A percentile compares a stretch with the other conserved stretches of the same genome.
Conservation (phyloP, 2,888 invertebrate species). For the Meteorus cinctellus region DNA sequence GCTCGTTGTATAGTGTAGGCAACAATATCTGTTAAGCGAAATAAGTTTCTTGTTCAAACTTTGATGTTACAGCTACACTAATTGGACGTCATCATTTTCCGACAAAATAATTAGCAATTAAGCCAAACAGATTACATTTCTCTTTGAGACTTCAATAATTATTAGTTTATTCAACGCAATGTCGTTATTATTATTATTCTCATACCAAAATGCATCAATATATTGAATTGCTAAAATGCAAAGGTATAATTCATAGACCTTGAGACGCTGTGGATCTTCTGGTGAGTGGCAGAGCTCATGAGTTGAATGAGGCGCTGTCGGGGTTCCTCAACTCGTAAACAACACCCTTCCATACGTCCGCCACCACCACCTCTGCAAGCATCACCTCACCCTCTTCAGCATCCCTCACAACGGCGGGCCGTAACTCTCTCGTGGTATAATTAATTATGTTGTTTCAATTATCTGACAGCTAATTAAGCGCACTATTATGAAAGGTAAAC, state of each 20-base stretch:
- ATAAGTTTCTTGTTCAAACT: constrained; percentile 23
- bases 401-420: constrained; percentile 40
- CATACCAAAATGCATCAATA: neutral
- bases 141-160: constrained; percentile 21
- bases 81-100: constrained; percentile 60
- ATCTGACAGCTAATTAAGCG: constrained; percentile 65
- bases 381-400: constrained; percentile 33
- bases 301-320: constrained; percentile 1
- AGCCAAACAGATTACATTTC: constrained; percentile 49
- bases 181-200: neutral
- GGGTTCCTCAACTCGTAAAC: constrained; percentile 25
- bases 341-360: constrained; percentile 13
- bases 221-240: neutral
- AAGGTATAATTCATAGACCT: constrained; percentile 12
- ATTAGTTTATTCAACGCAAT: neutral
- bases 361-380: constrained; percentile 6
- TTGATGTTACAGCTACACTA: constrained; percentile 56
- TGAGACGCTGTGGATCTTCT: constrained; percentile 1
- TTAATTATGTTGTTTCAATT: constrained; percentile 66
- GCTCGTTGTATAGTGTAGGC: too few relatives aligned
- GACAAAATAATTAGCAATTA: constrained; percentile 66
- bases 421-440: constrained; percentile 53
- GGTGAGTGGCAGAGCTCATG: constrained; percentile 7
- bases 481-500: constrained; percentile 65
- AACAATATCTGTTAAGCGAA: neutral